phyloP scores from a whole-genome alignment of 2,888 invertebrate genomes.

The Trissoscelio sp. region DNA sequence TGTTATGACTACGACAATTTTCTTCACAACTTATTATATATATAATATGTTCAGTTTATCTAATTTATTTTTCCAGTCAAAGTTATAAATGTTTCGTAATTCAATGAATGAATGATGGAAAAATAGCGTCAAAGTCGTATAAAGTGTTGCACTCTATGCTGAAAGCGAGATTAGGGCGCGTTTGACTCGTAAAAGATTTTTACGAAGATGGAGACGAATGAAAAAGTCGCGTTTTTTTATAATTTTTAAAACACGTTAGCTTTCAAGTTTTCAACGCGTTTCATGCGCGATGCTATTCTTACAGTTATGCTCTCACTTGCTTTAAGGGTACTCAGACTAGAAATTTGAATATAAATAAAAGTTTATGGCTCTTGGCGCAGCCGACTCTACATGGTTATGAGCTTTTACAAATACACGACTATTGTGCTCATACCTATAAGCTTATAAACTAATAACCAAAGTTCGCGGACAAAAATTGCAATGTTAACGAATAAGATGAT shows the following conservation, averaged over 20 bases:
- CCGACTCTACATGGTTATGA: slow-evolving; percentile 36
- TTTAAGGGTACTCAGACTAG: slow-evolving; percentile 68
- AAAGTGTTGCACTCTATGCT: slow-evolving; percentile 35
- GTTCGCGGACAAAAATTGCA: slow-evolving; percentile 14
- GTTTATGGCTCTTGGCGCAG: slow-evolving; percentile 67
- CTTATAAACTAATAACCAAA: slow-evolving; percentile 41
- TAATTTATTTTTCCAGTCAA: too few species aligned
- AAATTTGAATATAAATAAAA: slow-evolving; percentile 75
- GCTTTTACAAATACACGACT: slow-evolving; percentile 42
- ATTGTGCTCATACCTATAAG: slow-evolving; percentile 16
- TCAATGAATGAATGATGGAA: slow-evolving; percentile 31
- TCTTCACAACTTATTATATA: not conserved
- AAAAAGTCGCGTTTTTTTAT: slow-evolving; percentile 37
- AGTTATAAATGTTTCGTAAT: slow-evolving; percentile 48
- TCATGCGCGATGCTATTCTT: slow-evolving; percentile 57
- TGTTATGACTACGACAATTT: not conserved
- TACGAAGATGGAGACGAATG: slow-evolving; percentile 42
- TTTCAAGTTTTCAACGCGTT: slow-evolving; percentile 44
- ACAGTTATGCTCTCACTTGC: slow-evolving; percentile 64
- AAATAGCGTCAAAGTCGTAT: slow-evolving; percentile 41
- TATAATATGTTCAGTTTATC: not conserved
- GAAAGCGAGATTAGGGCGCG: slow-evolving; percentile 38
- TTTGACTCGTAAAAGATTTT: slow-evolving; percentile 55
- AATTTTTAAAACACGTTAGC: slow-evolving; percentile 55
- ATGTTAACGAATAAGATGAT: slow-evolving; percentile 14